Evolutionary conservation across 1,140 invertebrate genomes (phyloP).

Genomic region (Zaprionus inermis): DNA sequence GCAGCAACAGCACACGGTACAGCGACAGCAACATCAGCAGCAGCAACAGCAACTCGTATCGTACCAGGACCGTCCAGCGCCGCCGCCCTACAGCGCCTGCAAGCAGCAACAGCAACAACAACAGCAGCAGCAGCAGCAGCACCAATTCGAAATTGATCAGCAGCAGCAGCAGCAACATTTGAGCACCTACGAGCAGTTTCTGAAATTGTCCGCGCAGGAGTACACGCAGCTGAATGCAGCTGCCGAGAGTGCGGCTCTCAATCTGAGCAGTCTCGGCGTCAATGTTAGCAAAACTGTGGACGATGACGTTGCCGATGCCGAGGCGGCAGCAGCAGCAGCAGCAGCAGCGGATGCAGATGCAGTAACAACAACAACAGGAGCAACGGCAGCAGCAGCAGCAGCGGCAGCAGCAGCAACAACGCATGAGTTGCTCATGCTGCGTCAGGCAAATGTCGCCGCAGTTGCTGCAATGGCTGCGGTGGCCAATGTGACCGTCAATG

Average conservation of each 20-base stretch:
- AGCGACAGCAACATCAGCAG: slow-evolving; percentile 31
- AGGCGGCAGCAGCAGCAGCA: too few species aligned
- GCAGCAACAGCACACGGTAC: slow-evolving; percentile 13
- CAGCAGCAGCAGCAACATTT: slow-evolving; percentile 49
- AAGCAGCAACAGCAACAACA: slow-evolving; percentile 32
- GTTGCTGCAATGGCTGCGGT: slow-evolving; percentile 46
- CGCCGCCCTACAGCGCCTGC: slow-evolving; percentile 49
- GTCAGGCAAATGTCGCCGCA: slow-evolving; percentile 48
- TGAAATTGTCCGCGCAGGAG: slow-evolving; percentile 72
- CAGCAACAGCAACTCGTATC: slow-evolving; percentile 46
- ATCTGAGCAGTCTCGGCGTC: slow-evolving; percentile 59
- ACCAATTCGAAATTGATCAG: slow-evolving; percentile 22
- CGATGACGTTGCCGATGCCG: slow-evolving; percentile 4
- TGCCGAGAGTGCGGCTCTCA: slow-evolving; percentile 57
- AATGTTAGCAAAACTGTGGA: slow-evolving; percentile 24
- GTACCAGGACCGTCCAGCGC: slow-evolving; percentile 64
- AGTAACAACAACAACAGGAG: neutral
- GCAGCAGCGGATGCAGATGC: neutral
- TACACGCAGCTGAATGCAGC: slow-evolving; percentile 49
- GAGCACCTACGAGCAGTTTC: slow-evolving; percentile 71
- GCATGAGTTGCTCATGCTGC: slow-evolving; percentile 55
- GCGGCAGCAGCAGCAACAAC: neutral
- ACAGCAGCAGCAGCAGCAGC: slow-evolving; percentile 36
- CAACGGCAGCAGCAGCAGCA: neutral
- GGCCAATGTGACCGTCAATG: slow-evolving; percentile 25